These are phyloP conservation scores for Melieria omissa DNA, from an alignment of 2,888 invertebrate genomes.

Conservation along the genomic window DNA sequence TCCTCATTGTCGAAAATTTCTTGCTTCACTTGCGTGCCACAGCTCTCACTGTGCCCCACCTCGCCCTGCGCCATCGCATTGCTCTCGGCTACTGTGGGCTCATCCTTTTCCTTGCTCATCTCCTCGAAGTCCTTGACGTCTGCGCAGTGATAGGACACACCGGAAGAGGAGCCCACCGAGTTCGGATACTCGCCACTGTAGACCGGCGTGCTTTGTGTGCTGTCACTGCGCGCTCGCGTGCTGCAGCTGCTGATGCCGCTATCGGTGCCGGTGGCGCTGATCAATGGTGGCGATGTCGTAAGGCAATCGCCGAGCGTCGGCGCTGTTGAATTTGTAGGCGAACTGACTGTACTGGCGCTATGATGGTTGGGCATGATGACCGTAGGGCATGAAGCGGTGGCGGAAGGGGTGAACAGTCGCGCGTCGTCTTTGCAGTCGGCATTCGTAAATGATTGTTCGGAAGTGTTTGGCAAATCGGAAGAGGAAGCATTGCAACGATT, in stretches of 20 bases:
- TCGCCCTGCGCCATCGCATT: no score
- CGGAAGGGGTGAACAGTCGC: background rate
- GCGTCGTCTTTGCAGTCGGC: background rate
- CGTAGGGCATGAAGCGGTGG: background rate
- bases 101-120: conserved; percentile 26
- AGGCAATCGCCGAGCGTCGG: conserved; percentile 25
- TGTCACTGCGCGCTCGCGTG: conserved; percentile 52
- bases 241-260: conserved; percentile 60
- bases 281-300: conserved; percentile 57
- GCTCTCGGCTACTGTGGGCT: background rate
- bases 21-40: conserved; percentile 14
- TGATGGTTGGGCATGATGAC: background rate
- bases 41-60: background rate
- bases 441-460: background rate
- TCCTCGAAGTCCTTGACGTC: conserved; percentile 54
- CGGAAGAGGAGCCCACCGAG: conserved; percentile 58
- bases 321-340: background rate
- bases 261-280: conserved; percentile 58
- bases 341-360: conserved; percentile 2
- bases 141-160: conserved; percentile 53
- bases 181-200: conserved; percentile 57
- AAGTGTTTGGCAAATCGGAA: background rate
- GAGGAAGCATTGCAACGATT: background rate
- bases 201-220: conserved; percentile 56
- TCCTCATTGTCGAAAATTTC: conserved; percentile 3